Evolutionary conservation across 2,113 vertebrate genomes (phyloP).

Genomic region (Narcine bancroftii): DNA sequence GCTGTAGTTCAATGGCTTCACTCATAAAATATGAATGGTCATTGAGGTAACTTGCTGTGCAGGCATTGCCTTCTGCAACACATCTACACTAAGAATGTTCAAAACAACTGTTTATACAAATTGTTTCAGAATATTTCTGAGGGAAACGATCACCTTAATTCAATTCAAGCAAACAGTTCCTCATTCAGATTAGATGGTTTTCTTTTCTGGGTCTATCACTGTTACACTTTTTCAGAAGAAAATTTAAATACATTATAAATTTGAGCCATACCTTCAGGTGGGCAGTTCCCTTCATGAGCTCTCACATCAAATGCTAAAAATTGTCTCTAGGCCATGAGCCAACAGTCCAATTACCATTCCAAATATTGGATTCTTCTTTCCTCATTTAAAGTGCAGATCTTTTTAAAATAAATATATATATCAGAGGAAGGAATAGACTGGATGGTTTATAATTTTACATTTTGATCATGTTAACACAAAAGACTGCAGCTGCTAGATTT

Average conservation of each 20-base stretch:
- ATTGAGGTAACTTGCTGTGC: background rate
- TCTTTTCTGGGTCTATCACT: background rate
- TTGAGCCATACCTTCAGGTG: background rate
- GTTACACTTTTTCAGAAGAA: background rate
- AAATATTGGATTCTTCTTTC: background rate
- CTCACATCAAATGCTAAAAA: background rate
- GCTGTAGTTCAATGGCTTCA: no score
- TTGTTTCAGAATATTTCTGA: background rate
- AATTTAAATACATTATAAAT: background rate
- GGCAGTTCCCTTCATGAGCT: background rate
- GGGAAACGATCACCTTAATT: background rate
- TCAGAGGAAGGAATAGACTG: no score
- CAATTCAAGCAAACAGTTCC: background rate
- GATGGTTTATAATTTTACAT: no score
- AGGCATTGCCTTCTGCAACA: background rate
- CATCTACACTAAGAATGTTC: background rate
- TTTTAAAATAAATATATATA: no score
- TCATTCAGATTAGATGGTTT: background rate
- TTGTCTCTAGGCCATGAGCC: background rate
- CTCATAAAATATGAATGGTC: background rate
- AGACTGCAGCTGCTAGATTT: no score
- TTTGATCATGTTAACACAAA: no score
- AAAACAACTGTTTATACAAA: background rate
- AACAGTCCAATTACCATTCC: background rate
- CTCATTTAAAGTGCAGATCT: background rate